These are phyloP conservation scores for Grammomys dolichurus DNA, from an alignment of 2,113 vertebrate genomes.

Conservation along the genomic window DNA sequence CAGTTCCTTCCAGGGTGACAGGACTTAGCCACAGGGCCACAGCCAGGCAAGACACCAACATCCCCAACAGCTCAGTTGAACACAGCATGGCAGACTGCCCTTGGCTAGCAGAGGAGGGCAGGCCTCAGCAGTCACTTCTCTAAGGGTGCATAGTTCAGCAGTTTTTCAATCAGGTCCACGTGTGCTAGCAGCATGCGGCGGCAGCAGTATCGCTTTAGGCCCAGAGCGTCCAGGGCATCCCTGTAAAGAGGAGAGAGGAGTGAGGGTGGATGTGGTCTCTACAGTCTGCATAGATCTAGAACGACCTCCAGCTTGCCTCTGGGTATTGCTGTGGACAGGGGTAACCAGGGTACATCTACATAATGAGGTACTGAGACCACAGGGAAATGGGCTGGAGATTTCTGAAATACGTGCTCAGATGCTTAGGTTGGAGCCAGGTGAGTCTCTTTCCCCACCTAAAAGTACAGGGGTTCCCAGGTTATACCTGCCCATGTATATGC, in stretches of 20 bases:
- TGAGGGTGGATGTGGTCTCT: neutral
- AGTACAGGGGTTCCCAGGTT: neutral
- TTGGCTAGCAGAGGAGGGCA: neutral
- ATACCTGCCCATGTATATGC: neutral
- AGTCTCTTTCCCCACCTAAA: neutral
- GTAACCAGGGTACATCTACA: neutral
- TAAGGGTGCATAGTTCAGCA: slow-evolving; percentile 97
- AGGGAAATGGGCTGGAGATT: neutral
- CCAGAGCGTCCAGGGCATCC: slow-evolving; percentile 97
- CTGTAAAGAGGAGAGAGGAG: slow-evolving; percentile 80
- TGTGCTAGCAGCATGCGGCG: slow-evolving; percentile 98
- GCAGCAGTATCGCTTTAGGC: slow-evolving; percentile 98
- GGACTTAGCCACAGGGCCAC: fast-evolving
- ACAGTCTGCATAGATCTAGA: neutral
- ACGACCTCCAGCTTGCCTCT: too few relatives aligned
- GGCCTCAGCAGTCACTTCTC: slow-evolving; percentile 91
- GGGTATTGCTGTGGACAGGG: too few relatives aligned
- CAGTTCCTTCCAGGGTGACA: neutral
- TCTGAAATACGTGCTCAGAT: neutral
- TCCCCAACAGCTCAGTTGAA: fast-evolving
- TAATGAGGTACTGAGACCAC: neutral
- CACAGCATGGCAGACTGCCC: fast-evolving
- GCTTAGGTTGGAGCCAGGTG: neutral
- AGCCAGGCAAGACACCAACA: fast-evolving
- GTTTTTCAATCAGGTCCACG: slow-evolving; percentile 98